Base-by-base conservation (phyloP, 2,113 vertebrate species). In the Scomber colias region DNA sequence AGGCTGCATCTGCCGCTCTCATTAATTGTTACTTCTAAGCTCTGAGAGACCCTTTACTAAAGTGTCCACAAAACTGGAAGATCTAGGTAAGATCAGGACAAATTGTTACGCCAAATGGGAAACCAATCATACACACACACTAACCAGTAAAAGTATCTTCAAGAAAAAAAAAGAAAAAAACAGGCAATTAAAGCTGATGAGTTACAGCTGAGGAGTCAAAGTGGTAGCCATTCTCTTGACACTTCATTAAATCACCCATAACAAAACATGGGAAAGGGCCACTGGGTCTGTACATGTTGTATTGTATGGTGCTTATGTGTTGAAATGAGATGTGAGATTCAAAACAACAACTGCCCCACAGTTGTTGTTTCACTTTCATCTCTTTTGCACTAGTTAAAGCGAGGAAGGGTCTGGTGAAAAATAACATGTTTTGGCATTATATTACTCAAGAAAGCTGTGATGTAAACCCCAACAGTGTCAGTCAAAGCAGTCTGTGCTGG, bases 141-240 rank as follows among this genome's bases (percentile, higher is more conserved):
- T 62, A 50, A 55, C 2, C 17, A 84, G 74, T 48, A 62, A 72
- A 83, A 67, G 63, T 71, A 83, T 74, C 82, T 76, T 75, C 65
- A 72, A 84, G 76, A 86, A 73, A 80, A 27, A 24, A 27, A 27
- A 27, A 27, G 24, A 27, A 27, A 27, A 87, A 90, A 82, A 64
- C 54, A 70, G 70, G 70, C 86, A 89, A 86, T 92, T 87, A 87
- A 87, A 88, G 49, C 71, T 69, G 87, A 91, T 84, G 83, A 78
- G 67, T 62, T 87, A 65, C 84, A 92, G 84, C 79, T 67, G 81
- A 77, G 63, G 63, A 77, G 84, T 88, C 76, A 81, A 78, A 84
- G 81, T 79, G 80, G 90, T 86, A 85, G 81, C 74, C 54, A 54
- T 70, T 83, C 71, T 83, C 77, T 9, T 65, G 87, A 78, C 77